Evolutionary conservation across 2,113 vertebrate species (phyloP), one percentile per base, ranked within the genome.

Genomic region (Semicossyphus pulcher): DNA sequence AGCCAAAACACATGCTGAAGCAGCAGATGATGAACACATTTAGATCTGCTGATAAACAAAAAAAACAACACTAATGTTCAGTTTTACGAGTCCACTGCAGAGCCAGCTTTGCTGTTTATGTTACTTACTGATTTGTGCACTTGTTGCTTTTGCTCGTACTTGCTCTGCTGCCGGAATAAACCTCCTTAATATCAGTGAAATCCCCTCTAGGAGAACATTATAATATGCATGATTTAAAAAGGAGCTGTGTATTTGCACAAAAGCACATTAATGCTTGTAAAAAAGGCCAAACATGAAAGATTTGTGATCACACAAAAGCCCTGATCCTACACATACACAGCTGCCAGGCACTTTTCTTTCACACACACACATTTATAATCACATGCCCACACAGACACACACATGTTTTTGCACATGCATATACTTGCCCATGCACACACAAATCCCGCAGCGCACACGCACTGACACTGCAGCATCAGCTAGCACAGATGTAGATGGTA

Each of bases 21-120:
- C 45, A 72, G 61, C 56, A 56, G 34, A 67, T 59, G 49, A 73
- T 28, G 36, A 78, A 54, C 52, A 39, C 36, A 45, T 54, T 37
- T 4, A 51, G 68, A 52, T 57, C 34, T 72, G 67, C 34, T 47
- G 10, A 64, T 32, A 32, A 42, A 59, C 25, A 64, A 41, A 56
- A n/a, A 72, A 14, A 29, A 2, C 36, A 57, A 21, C 15, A 10
- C 23, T 4, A 14, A 61, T 51, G 23, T 18, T 20, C n/a, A 9
- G 51, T 34, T 37, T n/a, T 42, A 4, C 57, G 28, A 62, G 21
- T 21, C 16, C 2, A 9, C 3, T 14, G 11, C 47, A 32, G 21
- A 37, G 18, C 6, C 1, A 32, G 3, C 21, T 32, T 72, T 16
- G 10, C 3, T 25, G 16, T 61, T 25, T 12, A 1, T 31, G 21